phyloP scores from a whole-genome alignment of 2,888 invertebrate species.

The Tetramorium bicarinatum region DNA sequence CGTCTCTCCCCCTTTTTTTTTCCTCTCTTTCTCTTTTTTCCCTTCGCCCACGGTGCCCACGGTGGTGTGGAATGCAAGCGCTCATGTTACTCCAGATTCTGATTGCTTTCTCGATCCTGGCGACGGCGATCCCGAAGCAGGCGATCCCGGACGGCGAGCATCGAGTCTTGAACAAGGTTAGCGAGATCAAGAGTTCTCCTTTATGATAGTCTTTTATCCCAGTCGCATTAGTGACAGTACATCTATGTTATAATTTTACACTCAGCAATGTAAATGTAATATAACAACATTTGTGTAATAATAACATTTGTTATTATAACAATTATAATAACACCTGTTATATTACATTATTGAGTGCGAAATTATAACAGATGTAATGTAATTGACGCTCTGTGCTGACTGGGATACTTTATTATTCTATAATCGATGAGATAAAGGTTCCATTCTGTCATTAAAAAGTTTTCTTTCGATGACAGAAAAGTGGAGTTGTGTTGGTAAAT shows the following conservation, averaged over 20 bases:
- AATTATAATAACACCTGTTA: too few species aligned
- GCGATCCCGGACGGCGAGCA: slow-evolving; percentile 89
- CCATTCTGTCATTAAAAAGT: neutral
- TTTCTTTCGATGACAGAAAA: neutral
- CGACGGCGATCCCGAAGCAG: slow-evolving; percentile 90
- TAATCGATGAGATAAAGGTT: neutral
- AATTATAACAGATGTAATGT: too few species aligned
- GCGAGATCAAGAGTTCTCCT: neutral
- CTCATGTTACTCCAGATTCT: slow-evolving; percentile 66
- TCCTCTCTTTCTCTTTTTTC: neutral
- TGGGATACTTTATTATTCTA: too few species aligned
- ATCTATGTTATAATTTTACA: too few species aligned
- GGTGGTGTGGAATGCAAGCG: slow-evolving; percentile 60
- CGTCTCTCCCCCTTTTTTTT: neutral
- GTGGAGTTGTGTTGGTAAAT: neutral
- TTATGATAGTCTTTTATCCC: neutral
- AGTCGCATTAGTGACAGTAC: too few species aligned
- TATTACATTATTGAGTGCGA: too few species aligned
- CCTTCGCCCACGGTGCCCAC: neutral
- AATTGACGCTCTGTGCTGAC: too few species aligned
- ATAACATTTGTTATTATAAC: too few species aligned
- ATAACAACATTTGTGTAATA: too few species aligned
- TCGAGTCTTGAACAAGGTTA: slow-evolving; percentile 88
- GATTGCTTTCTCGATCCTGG: slow-evolving; percentile 76
- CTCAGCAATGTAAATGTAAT: too few species aligned